A percentile compares a stretch with the other conserved stretches of the same genome.
phyloP scores from a whole-genome alignment of 2,888 invertebrate species.

The Eulithis testata region DNA sequence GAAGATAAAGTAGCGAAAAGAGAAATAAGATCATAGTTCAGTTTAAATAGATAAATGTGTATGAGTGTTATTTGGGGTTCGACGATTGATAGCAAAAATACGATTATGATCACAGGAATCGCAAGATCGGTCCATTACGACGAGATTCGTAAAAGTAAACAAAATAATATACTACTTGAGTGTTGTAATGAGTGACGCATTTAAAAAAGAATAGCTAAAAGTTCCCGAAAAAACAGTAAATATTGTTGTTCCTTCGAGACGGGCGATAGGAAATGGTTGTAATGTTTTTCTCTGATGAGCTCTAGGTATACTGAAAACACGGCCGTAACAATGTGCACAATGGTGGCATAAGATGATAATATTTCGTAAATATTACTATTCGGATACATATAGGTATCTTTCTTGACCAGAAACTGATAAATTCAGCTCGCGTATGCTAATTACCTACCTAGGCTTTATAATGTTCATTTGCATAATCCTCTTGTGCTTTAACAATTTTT shows the following conservation, averaged over 20 bases:
- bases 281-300: neutral
- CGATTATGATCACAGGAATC: constrained; percentile 37
- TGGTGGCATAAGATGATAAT: neutral
- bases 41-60: neutral
- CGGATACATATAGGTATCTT: neutral
- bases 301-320: neutral
- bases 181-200: constrained; percentile 19
- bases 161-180: constrained; percentile 22
- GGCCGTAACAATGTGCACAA: neutral
- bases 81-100: constrained; percentile 37
- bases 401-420: neutral
- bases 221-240: neutral
- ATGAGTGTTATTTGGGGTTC: constrained; percentile 21
- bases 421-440: constrained; percentile 4
- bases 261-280: neutral
- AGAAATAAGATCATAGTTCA: neutral
- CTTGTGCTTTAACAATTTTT: constrained; percentile 1
- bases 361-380: constrained; percentile 3
- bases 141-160: constrained; percentile 35
- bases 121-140: constrained; percentile 37
- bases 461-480: neutral
- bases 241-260: neutral
- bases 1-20: neutral
- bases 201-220: neutral
- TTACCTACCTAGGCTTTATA: neutral